These are phyloP conservation scores for Brenthis hecate DNA, from an alignment of 2,888 invertebrate species.

Conservation along the genomic window DNA sequence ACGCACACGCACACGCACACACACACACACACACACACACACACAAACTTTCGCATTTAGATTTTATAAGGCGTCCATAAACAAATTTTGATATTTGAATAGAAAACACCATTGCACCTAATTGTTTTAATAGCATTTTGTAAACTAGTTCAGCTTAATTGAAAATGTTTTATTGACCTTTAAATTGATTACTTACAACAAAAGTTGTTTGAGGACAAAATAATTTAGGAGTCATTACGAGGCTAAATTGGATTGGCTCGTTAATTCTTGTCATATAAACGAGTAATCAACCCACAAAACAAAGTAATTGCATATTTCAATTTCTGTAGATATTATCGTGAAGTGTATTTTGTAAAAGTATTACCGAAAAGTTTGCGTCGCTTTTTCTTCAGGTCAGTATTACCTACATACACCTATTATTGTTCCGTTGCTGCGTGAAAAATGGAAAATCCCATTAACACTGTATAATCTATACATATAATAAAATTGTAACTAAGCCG, in stretches of 20 bases:
- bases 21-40: too few relatives aligned
- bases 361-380: too few relatives aligned
- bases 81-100: background rate
- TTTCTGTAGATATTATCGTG: constrained; percentile 24
- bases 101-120: background rate
- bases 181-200: constrained; percentile 25
- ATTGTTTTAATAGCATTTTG: background rate
- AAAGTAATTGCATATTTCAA: constrained; percentile 17
- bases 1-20: too few relatives aligned
- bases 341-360: background rate
- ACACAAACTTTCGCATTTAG: too few relatives aligned
- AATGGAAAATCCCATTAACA: too few relatives aligned
- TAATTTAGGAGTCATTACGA: constrained; percentile 33
- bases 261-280: constrained; percentile 27
- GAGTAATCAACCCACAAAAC: constrained; percentile 27
- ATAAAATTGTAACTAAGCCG: too few relatives aligned
- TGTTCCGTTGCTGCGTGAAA: too few relatives aligned
- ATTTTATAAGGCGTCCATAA: too few relatives aligned
- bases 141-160: constrained; percentile 11
- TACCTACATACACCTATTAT: too few relatives aligned
- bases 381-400: too few relatives aligned
- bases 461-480: too few relatives aligned
- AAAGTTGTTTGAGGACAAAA: constrained; percentile 31
- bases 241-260: constrained; percentile 36
- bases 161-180: constrained; percentile 22